Percentiles rank a stretch among this genome's conserved stretches.
Conservation (phyloP, 2,797 vertebrate species). For the Tolypeutes matacus region DNA sequence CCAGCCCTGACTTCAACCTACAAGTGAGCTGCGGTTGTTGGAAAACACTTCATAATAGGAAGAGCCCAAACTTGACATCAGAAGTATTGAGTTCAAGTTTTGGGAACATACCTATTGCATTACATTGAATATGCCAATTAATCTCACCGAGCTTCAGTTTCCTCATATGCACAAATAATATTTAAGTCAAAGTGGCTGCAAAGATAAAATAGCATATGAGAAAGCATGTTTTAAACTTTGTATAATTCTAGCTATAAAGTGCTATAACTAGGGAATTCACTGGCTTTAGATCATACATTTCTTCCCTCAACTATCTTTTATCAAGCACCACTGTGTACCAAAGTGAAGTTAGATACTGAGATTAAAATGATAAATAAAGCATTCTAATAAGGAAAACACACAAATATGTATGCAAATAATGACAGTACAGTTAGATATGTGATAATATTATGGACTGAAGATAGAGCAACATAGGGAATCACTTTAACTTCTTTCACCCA, state of each 20-base stretch:
- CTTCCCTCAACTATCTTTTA: neutral
- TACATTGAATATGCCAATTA: neutral
- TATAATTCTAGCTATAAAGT: neutral
- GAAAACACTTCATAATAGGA: neutral
- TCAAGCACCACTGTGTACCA: neutral
- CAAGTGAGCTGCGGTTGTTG: neutral
- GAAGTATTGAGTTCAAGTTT: neutral
- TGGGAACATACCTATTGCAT: neutral
- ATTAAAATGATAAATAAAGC: too few relatives aligned
- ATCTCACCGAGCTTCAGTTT: neutral
- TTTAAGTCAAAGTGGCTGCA: neutral
- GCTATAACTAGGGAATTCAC: neutral
- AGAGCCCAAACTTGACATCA: neutral
- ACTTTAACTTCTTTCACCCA: neutral
- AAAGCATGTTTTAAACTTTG: neutral
- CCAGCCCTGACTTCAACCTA: neutral
- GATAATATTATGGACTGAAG: neutral
- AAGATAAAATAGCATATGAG: neutral
- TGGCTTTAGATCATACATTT: constrained; percentile 7
- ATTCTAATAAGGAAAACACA: neutral
- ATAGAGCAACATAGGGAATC: neutral
- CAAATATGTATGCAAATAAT: neutral
- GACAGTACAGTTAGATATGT: too few relatives aligned
- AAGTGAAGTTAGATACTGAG: neutral
- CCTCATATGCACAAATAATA: neutral